Evolutionary conservation across 2,888 invertebrate genomes (phyloP), one percentile per base, ranked within the genome.

Genomic region (Oligia strigilis): DNA sequence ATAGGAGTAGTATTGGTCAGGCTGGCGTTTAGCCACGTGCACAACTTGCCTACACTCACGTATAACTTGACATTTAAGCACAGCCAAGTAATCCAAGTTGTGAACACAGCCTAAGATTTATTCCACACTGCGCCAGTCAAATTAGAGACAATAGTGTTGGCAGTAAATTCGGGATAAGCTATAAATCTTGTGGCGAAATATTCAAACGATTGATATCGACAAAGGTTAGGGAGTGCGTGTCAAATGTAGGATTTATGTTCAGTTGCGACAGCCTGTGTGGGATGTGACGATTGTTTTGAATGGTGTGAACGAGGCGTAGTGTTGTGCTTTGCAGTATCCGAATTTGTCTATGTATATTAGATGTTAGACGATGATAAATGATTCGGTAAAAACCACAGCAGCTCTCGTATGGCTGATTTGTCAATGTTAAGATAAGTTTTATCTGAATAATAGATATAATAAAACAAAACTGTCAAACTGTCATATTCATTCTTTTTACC

Each of bases 171-270:
- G 65, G 78, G 83, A 84, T 81, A 84, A 80, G 72, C 79, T 49
- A 90, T 90, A 90, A 86, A 88, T 88, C 88, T 80, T 72, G 76
- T 90, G 83, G 75, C 79, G 90, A 81, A 90, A 90, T 87, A 84
- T 83, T 77, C 75, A 80, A 88, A 83, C 87, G 90, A 89, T 90
- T 89, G 88, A 88, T 88, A 89, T 90, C 90, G 86, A 83, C 84
- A 87, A 88, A 90, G 89, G 86, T 90, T 90, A 85, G 81, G 75
- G 81, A 82, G 90, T 84, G 77, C 79, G 89, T 90, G 92, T 92
- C 91, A 91, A 91, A 91, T 81, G 84, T 79, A 75, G 84, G 83
- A 92, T 93, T 92, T 92, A 92, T 91, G 89, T 85, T 80, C 43
- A 0, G 75, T 90, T 92, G 86, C 86, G 85, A 89, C 86, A 91